These are phyloP conservation scores for Pseudomyrmex concolor DNA, from an alignment of 1,140 invertebrate species.

Conservation along the genomic window DNA sequence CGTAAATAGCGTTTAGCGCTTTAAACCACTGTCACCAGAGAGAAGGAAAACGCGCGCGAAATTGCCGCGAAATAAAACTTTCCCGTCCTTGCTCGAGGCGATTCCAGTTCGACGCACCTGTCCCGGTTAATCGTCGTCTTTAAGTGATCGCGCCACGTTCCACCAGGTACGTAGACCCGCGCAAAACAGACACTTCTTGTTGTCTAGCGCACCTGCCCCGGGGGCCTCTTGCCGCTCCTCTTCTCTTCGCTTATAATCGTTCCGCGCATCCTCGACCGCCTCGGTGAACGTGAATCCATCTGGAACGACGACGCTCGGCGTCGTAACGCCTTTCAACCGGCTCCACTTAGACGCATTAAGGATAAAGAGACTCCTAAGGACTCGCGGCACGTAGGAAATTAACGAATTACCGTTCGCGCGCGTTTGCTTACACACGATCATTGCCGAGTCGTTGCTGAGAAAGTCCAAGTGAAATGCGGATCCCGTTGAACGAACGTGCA, in stretches of 20 bases:
- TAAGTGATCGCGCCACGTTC: constrained; percentile 72
- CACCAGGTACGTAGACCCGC: constrained; percentile 66
- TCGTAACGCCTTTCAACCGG: constrained; percentile 40
- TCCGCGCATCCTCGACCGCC: constrained; percentile 23
- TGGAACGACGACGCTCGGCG: constrained; percentile 55
- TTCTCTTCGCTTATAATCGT: constrained; percentile 48
- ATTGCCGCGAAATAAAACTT: constrained; percentile 10
- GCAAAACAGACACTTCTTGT: constrained; percentile 67
- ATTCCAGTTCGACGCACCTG: constrained; percentile 70
- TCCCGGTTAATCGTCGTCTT: constrained; percentile 67
- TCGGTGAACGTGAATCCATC: constrained; percentile 59
- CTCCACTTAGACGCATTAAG: constrained; percentile 49
- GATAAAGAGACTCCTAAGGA: constrained; percentile 33
- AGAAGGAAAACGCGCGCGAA: not conserved
- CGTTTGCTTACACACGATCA: constrained; percentile 3
- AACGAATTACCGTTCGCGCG: constrained; percentile 34
- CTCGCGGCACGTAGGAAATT: constrained; percentile 37
- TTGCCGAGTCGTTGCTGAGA: not conserved
- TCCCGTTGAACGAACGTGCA: not conserved
- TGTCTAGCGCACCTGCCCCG: constrained; percentile 57
- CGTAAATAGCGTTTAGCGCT: not conserved
- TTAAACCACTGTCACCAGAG: constrained; percentile 25
- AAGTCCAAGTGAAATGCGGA: constrained; percentile 9
- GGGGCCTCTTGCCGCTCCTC: constrained; percentile 32
- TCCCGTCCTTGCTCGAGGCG: constrained; percentile 50